Evolutionary conservation across 2,113 vertebrate species (phyloP).

Genomic region (Chelonoidis abingdonii): DNA sequence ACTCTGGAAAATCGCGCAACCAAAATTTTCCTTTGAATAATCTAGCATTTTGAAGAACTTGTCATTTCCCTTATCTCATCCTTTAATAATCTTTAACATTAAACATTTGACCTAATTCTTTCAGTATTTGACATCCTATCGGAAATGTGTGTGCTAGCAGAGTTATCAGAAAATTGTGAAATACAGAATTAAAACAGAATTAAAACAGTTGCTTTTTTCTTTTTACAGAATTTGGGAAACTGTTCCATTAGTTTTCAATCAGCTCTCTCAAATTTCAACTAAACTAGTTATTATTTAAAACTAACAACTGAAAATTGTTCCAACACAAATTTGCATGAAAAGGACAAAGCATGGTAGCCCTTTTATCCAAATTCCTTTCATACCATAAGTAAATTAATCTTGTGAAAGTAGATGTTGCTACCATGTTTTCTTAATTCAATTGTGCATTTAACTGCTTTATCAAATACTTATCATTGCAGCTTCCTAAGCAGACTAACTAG

Average conservation of each 20-base stretch:
- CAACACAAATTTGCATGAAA: neutral
- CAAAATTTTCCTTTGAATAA: neutral
- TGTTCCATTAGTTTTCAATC: neutral
- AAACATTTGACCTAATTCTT: neutral
- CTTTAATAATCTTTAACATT: neutral
- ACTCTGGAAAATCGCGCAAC: neutral
- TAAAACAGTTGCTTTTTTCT: neutral
- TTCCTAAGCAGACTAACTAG: conserved; percentile 26
- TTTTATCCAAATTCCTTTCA: too few species aligned
- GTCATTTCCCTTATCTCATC: neutral
- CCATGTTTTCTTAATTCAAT: neutral
- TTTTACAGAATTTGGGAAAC: neutral
- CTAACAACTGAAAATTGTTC: neutral
- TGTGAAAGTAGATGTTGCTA: neutral
- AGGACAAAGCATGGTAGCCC: neutral
- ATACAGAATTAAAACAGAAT: neutral
- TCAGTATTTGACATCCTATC: neutral
- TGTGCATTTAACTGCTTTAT: neutral
- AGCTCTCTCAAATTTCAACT: neutral
- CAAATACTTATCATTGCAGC: neutral
- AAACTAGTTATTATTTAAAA: neutral
- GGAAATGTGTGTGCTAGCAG: neutral
- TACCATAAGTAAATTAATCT: too few species aligned
- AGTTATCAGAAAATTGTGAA: neutral
- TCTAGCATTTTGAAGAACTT: neutral